Base-by-base conservation (phyloP, 2,888 invertebrate genomes). In the Nycteola revayana region DNA sequence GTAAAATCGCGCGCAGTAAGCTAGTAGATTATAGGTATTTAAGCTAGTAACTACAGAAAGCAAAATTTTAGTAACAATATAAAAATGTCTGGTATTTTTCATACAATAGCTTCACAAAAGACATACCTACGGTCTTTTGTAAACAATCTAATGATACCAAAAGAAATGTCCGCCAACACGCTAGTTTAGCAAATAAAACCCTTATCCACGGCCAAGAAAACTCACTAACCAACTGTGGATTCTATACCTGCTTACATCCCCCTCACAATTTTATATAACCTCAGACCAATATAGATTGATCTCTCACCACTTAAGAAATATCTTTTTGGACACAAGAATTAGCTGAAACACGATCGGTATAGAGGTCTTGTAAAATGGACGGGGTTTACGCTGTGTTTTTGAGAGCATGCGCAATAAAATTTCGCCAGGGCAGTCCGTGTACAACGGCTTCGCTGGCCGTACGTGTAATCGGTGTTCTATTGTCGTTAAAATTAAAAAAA, bases 221-320 rank as follows among this genome's bases (percentile, higher is more conserved):
- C 61, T 60, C 62, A 53, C 53, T 59, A 78, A 84, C 84, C 85
- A 84, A 81, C 84, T 85, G 84, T 85, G 75, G 86, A 69, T 75
- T 78, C 77, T 34, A 41, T 65, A 61, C 60, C 58, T 62, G 57
- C 49, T 44, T 51, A 57, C 38, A 52, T 50, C 39, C 43, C 49
- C 43, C 14, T 14, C n/a, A n/a, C n/a, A n/a, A 58, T 61, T 62
- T 51, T 68, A 53, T 58, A 53, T 60, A 50, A 39, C 50, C 42
- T 38, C 44, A 34, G 42, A 38, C 80, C 75, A 74, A 9, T 32
- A 9, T 36, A 25, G 3, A 1, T 8, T 38, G 76, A 71, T 25
- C 76, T 31, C 21, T 39, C 8, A 8, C 17, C 27, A 27, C 31
- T 25, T 35, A 28, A 10, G 29, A 23, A 35, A 10, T 10, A 26